phyloP scores from a whole-genome alignment of 1,140 invertebrate species.

The Phortica variegata region DNA sequence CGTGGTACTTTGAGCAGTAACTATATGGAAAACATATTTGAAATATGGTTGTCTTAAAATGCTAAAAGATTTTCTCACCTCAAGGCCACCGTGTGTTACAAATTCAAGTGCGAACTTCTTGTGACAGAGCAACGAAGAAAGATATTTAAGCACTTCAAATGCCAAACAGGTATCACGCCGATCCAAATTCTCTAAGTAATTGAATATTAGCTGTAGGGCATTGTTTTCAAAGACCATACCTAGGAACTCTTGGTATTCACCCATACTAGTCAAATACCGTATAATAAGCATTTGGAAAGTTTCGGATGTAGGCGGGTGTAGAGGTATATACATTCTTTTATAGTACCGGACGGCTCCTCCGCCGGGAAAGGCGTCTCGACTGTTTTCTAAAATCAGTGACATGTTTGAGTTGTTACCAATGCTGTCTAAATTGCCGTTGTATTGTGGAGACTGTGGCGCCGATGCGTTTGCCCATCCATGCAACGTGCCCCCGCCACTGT shows the following conservation, averaged over 20 bases:
- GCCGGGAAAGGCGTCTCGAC: slow-evolving; percentile 39
- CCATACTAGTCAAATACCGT: slow-evolving; percentile 89
- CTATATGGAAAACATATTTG: slow-evolving; percentile 56
- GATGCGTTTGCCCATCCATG: slow-evolving; percentile 36
- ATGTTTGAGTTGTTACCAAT: slow-evolving; percentile 40
- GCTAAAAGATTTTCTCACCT: slow-evolving; percentile 58
- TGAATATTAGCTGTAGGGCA: slow-evolving; percentile 83
- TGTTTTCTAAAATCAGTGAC: slow-evolving; percentile 48
- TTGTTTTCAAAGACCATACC: slow-evolving; percentile 90
- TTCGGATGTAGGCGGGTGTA: slow-evolving; percentile 81
- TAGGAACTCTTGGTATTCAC: slow-evolving; percentile 96
- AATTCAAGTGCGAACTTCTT: slow-evolving; percentile 98
- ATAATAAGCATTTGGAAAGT: slow-evolving; percentile 91
- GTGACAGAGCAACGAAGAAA: slow-evolving; percentile 90
- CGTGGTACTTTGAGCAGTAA: slow-evolving; percentile 82
- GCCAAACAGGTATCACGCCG: slow-evolving; percentile 87
- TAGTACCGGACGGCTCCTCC: slow-evolving; percentile 30
- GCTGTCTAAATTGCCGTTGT: slow-evolving; percentile 23
- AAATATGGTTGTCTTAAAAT: too few species aligned
- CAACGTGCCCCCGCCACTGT: slow-evolving; percentile 19
- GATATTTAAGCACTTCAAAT: slow-evolving; percentile 92
- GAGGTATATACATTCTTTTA: slow-evolving; percentile 65
- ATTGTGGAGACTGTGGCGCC: slow-evolving; percentile 41
- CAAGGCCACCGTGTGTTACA: slow-evolving; percentile 79
- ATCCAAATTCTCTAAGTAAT: slow-evolving; percentile 86